These are phyloP conservation scores for Omphaloscelis lunosa DNA, from an alignment of 2,888 invertebrate species.

Conservation along the genomic window DNA sequence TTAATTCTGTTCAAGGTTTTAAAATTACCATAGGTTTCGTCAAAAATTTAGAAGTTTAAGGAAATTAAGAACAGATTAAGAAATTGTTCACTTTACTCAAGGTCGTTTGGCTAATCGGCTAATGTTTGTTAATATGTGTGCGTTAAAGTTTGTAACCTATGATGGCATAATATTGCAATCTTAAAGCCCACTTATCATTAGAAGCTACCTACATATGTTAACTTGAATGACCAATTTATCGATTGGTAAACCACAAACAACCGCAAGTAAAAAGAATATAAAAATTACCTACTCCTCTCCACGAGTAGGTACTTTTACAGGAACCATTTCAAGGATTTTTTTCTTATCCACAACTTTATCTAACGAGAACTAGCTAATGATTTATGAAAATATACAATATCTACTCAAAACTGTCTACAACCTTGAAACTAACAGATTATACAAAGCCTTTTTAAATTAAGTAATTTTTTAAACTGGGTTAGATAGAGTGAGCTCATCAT, in stretches of 20 bases:
- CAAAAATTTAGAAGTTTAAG: slow-evolving; percentile 30
- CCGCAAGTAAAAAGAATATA: neutral
- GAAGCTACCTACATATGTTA: neutral
- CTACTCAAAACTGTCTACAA: neutral
- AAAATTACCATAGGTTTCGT: slow-evolving; percentile 43
- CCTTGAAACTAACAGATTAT: neutral
- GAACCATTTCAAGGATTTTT: neutral
- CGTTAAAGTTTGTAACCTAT: slow-evolving; percentile 31
- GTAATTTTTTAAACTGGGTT: neutral
- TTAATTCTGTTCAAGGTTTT: slow-evolving; percentile 35
- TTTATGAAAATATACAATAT: neutral
- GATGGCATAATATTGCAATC: slow-evolving; percentile 30
- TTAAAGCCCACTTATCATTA: slow-evolving; percentile 4
- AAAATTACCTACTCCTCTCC: too few relatives aligned
- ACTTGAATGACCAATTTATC: neutral
- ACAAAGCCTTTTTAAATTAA: too few relatives aligned
- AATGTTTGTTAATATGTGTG: slow-evolving; percentile 34
- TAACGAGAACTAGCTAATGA: neutral
- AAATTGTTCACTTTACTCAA: slow-evolving; percentile 30
- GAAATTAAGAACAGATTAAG: slow-evolving; percentile 52
- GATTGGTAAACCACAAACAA: neutral
- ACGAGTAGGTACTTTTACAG: neutral
- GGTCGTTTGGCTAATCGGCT: slow-evolving; percentile 11
- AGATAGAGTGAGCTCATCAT: neutral
- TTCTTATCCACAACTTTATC: neutral